Base-by-base conservation (phyloP, 2,113 vertebrate species). In the Labeo catla region DNA sequence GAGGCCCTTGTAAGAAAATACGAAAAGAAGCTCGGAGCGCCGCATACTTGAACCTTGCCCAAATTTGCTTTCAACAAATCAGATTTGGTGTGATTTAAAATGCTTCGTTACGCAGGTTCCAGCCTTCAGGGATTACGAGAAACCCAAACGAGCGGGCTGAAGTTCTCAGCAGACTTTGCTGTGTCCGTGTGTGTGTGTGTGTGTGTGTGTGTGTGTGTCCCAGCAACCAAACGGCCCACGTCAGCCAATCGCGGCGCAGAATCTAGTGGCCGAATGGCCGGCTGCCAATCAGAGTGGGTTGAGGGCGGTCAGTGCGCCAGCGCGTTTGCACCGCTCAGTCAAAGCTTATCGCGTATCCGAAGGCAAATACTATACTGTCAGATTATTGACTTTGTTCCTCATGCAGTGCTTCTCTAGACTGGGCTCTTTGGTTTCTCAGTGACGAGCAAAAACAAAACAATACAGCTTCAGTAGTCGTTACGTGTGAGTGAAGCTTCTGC, bases 51-150 rank as follows among this genome's bases (percentile, higher is more conserved):
- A 91, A 87, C 5, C 8, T 8, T 68, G 86, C 89, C 87, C 84
- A 92, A 86, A 84, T 85, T 87, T 84, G 54, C 90, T 86, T 84
- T 90, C 72, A 85, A 82, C 86, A 73, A 89, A 89, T 93, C 90
- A 84, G 66, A 91, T 90, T 76, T 89, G 16, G 82, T 90, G 86
- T 76, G 81, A 87, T 80, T 84, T 77, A 85, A 82, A 89, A 19
- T 72, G 88, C 91, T 90, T 36, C 16, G 91, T 87, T 79, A 70
- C 81, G 86, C 91, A 87, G 89, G 92, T 90, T 91, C 80, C 72
- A 88, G 81, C 68, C 54, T 86, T 72, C n/a, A 10, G 74, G 84
- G 61, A 72, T 85, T 79, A 87, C 85, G 74, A 28, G 23, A 49
- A 70, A n/a, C n/a, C 13, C 2, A 28, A 59, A 47, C 15, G 36